Conservation (phyloP, 2,113 vertebrate species). For the Cyanoderma ruficeps region DNA sequence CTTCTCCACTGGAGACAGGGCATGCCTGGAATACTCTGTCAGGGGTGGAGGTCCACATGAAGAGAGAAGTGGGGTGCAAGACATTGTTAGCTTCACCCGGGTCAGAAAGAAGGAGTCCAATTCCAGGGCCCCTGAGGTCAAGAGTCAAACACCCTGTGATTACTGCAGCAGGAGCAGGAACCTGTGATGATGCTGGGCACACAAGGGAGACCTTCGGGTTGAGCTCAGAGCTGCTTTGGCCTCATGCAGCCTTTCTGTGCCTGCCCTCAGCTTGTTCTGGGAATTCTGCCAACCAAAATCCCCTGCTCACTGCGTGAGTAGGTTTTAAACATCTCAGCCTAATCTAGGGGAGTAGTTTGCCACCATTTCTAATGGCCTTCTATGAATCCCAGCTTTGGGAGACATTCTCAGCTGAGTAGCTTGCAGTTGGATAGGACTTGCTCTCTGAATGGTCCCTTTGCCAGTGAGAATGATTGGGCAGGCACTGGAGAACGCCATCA, state of each 20-base stretch:
- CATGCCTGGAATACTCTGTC: background rate
- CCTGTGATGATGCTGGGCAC: background rate
- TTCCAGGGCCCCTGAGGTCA: background rate
- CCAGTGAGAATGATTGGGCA: background rate
- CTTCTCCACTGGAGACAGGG: background rate
- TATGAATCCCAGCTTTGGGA: background rate
- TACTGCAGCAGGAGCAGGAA: background rate
- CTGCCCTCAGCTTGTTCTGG: background rate
- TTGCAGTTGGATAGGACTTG: background rate
- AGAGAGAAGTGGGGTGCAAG: background rate
- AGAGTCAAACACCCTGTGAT: background rate
- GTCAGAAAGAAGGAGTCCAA: background rate
- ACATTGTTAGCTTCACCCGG: fast-evolving
- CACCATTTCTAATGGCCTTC: background rate
- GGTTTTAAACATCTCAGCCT: background rate
- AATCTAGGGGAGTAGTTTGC: background rate
- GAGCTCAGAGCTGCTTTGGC: background rate
- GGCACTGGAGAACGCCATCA: background rate
- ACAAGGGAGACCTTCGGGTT: background rate
- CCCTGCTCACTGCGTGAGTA: background rate
- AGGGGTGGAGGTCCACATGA: background rate
- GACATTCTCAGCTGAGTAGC: background rate
- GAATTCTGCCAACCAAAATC: conserved; percentile 32
- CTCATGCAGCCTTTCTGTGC: background rate
- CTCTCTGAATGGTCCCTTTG: background rate